These are phyloP conservation scores for Zootermopsis nevadensis DNA, from an alignment of 2,888 invertebrate genomes.

Conservation along the genomic window DNA sequence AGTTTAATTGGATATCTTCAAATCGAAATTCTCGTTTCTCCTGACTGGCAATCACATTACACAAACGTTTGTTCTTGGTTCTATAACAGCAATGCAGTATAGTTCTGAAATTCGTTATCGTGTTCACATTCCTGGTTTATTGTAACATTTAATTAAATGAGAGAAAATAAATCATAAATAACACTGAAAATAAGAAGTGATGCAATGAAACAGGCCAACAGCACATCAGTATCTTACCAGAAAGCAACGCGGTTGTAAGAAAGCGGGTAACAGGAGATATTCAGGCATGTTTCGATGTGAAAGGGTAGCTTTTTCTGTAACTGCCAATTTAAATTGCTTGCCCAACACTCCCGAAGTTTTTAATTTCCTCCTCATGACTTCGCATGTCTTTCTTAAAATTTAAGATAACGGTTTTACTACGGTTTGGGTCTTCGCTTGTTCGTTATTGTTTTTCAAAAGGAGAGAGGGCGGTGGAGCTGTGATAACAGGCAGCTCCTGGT, in stretches of 20 bases:
- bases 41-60: no score
- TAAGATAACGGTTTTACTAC: conserved; percentile 44
- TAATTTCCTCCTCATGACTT: conserved; percentile 48
- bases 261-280: background rate
- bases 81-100: background rate
- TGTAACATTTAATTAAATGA: conserved; percentile 16
- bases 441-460: conserved; percentile 46
- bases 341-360: conserved; percentile 31
- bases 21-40: no score
- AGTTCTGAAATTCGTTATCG: background rate
- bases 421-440: conserved; percentile 20
- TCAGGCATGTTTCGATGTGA: background rate
- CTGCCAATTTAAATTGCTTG: conserved; percentile 40
- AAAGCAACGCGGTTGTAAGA: background rate
- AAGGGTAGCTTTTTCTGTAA: conserved; percentile 25
- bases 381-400: conserved; percentile 23
- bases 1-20: no score
- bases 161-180: background rate
- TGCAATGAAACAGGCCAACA: background rate
- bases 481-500: conserved; percentile 20
- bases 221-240: background rate
- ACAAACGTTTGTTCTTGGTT: no score
- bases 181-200: background rate
- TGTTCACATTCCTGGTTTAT: background rate
- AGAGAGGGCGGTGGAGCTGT: conserved; percentile 1